Evolutionary conservation across 2,888 invertebrate species (phyloP), one percentile per base, ranked within the genome.

Genomic region (Catocala sponsa): DNA sequence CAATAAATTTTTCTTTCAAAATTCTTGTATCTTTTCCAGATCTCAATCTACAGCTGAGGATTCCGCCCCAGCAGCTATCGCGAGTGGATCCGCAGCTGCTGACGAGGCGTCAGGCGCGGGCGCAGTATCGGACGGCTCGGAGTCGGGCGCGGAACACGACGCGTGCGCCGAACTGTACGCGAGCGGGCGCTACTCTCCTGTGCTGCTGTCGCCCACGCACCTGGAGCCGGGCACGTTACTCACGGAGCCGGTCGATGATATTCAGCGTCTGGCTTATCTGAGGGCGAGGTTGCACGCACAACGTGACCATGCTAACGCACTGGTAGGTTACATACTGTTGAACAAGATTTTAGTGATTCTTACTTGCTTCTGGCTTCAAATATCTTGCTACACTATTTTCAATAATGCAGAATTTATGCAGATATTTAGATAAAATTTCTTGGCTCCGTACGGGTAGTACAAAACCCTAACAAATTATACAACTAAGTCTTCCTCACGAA

Each of bases 111-210:
- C 9, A 33, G 46, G 12, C 5, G 54, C 12, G 5, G 25, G 5
- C 25, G 25, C 25, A 4, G 2, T 25, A 7, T 10, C 42, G n/a
- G 58, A 12, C 42, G 15, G 13, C 38, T 10, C 5, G 11, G 43
- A 13, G 25, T 6, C 50, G 25, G 44, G 38, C 58, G 49, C 52
- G 32, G 55, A 43, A 38, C 15, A 43, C 38, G 52, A 44, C 56
- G 38, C 58, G 12, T 80, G 88, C 64, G 76, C 44, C 74, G 86
- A 85, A 73, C 81, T 84, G 78, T 99, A 99, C 90, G 56, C 95
- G 95, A 56, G 86, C 95, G n/a, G 99, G 1, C 95, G 96, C 42
- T 99, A 99, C 91, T 98, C 98, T 80, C 99, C 99, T 0, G 92
- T 91, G 76, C 96, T 97, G 77, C 87, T 98, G 67, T 71, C 90